These are phyloP conservation scores for Sogatella furcifera DNA, from an alignment of 1,140 invertebrate species.

Conservation along the genomic window DNA sequence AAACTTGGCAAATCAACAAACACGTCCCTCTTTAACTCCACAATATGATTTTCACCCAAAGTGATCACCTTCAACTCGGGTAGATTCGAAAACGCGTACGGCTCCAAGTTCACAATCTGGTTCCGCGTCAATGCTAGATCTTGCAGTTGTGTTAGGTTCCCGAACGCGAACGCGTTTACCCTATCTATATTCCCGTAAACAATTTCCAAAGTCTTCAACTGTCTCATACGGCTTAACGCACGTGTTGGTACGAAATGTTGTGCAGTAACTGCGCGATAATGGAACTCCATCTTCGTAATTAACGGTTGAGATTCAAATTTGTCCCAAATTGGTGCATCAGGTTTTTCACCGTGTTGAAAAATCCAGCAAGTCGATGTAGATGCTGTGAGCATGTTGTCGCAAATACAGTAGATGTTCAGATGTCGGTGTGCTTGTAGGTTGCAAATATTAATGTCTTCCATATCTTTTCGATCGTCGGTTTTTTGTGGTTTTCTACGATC, in stretches of 20 bases:
- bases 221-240: constrained; percentile 49
- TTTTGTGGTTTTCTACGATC: neutral
- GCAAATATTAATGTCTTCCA: constrained; percentile 33
- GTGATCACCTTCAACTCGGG: constrained; percentile 49
- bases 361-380: constrained; percentile 47
- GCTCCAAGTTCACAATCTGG: constrained; percentile 47
- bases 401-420: constrained; percentile 36
- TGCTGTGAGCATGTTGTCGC: constrained; percentile 31
- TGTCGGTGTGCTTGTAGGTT: constrained; percentile 29
- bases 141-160: constrained; percentile 51
- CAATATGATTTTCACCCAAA: constrained; percentile 57
- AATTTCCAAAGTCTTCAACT: constrained; percentile 51
- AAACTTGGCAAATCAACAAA: constrained; percentile 57
- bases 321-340: constrained; percentile 51
- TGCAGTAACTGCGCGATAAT: constrained; percentile 49
- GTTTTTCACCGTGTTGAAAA: constrained; percentile 47
- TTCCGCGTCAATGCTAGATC: constrained; percentile 55
- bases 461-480: neutral
- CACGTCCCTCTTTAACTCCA: constrained; percentile 53
- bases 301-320: constrained; percentile 52
- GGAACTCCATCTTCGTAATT: constrained; percentile 53
- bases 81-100: constrained; percentile 55
- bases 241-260: constrained; percentile 55
- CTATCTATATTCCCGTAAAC: constrained; percentile 57
- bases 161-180: constrained; percentile 52